Base-by-base conservation (phyloP, 1,140 invertebrate species). In the Ceratina japonica region DNA sequence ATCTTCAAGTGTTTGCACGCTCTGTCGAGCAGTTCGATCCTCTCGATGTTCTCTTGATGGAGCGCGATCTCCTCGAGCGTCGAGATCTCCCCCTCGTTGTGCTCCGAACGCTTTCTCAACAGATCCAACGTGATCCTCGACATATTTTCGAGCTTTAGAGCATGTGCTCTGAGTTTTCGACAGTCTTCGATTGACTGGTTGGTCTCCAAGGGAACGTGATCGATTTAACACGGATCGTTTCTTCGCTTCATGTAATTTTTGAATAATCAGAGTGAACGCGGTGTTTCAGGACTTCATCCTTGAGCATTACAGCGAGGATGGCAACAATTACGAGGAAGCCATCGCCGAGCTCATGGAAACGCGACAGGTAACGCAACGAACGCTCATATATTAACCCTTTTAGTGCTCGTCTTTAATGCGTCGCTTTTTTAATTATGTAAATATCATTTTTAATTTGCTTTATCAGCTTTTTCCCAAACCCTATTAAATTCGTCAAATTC, bases 241-340 rank as follows among this genome's bases (percentile, higher is more conserved):
- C 27, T 4, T 4, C 27, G 27, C 27, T 18, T 44, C 62, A n/a
- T n/a, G 20, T 66, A 56, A 54, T 80, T n/a, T 20, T n/a, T n/a
- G n/a, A n/a, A n/a, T n/a, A n/a, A n/a, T n/a, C n/a, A n/a, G n/a
- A n/a, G n/a, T n/a, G n/a, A n/a, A n/a, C n/a, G n/a, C n/a, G n/a
- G n/a, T n/a, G 2, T 49, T 92, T 93, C 10, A 96, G 94, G 97
- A 99, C 92, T 98, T 98, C 88, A 98, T 99, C 84, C 90, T 98
- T 84, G 97, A 98, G 87, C 98, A 99, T 91, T 99, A 98, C 92
- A 98, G 97, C 90, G 98, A 98, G 91, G 96, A 98, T 92, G 95
- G 96, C 0, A 93, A 93, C 0, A 93, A 95, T n/a, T 98, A 97
- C 89, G 95, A 96, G 87, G 96, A 97, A 88, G 95, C 97, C 59